phyloP scores from a whole-genome alignment of 1,140 invertebrate genomes.

The Rhynchophorus ferrugineus region DNA sequence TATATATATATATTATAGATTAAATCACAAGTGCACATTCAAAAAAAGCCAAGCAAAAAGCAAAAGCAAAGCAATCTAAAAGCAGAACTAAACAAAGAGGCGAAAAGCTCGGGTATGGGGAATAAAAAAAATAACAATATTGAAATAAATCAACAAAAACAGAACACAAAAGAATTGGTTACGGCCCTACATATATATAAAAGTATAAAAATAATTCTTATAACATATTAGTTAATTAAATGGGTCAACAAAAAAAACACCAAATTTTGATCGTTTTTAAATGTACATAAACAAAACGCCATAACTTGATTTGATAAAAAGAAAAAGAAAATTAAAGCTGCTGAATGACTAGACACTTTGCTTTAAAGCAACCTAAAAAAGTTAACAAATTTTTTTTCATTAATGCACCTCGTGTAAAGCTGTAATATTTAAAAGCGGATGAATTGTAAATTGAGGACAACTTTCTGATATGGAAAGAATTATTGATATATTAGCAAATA shows the following conservation, averaged over 20 bases:
- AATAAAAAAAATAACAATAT: slow-evolving; percentile 10
- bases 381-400: no score
- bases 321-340: slow-evolving; percentile 29
- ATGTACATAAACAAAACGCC: slow-evolving; percentile 22
- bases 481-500: no score
- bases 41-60: slow-evolving; percentile 17
- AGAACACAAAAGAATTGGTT: slow-evolving; percentile 2
- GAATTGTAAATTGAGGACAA: no score
- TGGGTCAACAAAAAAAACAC: slow-evolving; percentile 4
- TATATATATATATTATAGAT: not conserved
- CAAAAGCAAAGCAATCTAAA: slow-evolving; percentile 20
- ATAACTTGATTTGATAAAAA: slow-evolving; percentile 21
- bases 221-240: not conserved
- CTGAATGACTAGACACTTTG: slow-evolving; percentile 33
- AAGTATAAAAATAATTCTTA: not conserved
- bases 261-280: slow-evolving; percentile 3
- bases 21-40: slow-evolving; percentile 1
- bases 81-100: slow-evolving; percentile 16
- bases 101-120: slow-evolving; percentile 11
- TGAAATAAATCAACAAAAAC: slow-evolving; percentile 17
- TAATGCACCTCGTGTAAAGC: no score
- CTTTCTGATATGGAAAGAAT: no score
- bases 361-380: slow-evolving; percentile 32
- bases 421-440: no score
- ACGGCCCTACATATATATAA: not conserved